phyloP scores from a whole-genome alignment of 2,113 vertebrate genomes.

The Cricetomys ansorgei region DNA sequence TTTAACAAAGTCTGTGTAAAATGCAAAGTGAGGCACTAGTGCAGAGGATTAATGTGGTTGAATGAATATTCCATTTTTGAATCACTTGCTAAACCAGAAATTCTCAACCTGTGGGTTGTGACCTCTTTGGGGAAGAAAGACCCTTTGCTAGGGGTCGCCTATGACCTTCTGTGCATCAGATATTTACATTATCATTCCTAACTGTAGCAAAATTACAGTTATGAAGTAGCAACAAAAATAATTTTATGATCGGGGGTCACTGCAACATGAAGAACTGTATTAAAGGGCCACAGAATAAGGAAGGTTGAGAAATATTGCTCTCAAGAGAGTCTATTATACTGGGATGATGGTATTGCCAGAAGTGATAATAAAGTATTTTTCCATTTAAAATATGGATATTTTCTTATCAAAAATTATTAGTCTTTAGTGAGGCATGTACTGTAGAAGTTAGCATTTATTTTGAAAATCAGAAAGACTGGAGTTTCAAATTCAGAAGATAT shows the following conservation, averaged over 20 bases:
- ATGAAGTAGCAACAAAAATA: too few relatives aligned
- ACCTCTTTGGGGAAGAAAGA: too few relatives aligned
- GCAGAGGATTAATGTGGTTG: background rate
- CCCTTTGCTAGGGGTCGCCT: too few relatives aligned
- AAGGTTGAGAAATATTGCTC: too few relatives aligned
- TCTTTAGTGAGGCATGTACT: background rate
- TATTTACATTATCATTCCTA: too few relatives aligned
- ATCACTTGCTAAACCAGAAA: background rate
- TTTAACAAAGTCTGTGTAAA: background rate
- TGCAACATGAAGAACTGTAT: too few relatives aligned
- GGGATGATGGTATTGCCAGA: background rate
- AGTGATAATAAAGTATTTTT: conserved; percentile 30
- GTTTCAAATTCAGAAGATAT: conserved; percentile 46
- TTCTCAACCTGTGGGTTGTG: too few relatives aligned
- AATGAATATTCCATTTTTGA: background rate
- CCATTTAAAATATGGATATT: conserved; percentile 25
- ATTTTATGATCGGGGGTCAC: too few relatives aligned
- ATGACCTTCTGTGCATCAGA: too few relatives aligned
- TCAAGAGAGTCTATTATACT: background rate
- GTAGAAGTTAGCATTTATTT: background rate
- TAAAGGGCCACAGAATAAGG: too few relatives aligned
- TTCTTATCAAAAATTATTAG: background rate
- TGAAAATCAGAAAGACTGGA: conserved; percentile 27
- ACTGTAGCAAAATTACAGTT: too few relatives aligned
- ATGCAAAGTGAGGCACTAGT: background rate